Conservation (phyloP, 37 sponge, comb jelly and placozoan genomes). For the Diacarnus erythraeanus region DNA sequence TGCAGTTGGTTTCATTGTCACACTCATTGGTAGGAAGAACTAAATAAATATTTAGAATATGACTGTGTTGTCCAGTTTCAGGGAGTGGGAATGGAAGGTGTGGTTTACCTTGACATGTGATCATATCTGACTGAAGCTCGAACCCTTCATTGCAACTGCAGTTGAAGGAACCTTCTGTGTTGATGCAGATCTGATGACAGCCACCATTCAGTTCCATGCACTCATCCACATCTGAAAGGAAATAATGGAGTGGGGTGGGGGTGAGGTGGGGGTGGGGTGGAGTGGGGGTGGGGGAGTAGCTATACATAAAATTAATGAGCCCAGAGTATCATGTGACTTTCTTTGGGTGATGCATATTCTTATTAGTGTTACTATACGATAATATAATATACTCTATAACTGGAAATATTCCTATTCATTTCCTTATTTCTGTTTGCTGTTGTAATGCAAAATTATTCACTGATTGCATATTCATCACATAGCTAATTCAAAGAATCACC, state of each 20-base stretch:
- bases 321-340: too few relatives aligned
- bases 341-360: too few relatives aligned
- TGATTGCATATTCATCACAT: too few relatives aligned
- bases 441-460: too few relatives aligned
- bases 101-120: conserved; percentile 56
- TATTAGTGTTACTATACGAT: too few relatives aligned
- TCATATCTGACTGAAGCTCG: conserved; percentile 25
- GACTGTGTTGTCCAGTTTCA: neutral
- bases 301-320: too few relatives aligned
- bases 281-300: too few relatives aligned
- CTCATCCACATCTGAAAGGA: conserved; percentile 21
- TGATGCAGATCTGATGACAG: conserved; percentile 11
- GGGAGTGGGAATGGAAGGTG: neutral
- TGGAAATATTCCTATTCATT: too few relatives aligned
- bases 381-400: too few relatives aligned
- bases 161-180: neutral
- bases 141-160: conserved; percentile 28
- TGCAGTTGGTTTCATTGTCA: neutral
- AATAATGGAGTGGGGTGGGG: neutral
- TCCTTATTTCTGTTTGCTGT: too few relatives aligned
- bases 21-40: neutral
- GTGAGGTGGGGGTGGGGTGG: too few relatives aligned
- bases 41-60: neutral
- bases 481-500: too few relatives aligned
- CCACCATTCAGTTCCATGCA: neutral